A percentile compares a stretch with the other conserved stretches of the same genome.
Conservation (phyloP, 2,888 invertebrate genomes). For the Chironomus riparius region DNA sequence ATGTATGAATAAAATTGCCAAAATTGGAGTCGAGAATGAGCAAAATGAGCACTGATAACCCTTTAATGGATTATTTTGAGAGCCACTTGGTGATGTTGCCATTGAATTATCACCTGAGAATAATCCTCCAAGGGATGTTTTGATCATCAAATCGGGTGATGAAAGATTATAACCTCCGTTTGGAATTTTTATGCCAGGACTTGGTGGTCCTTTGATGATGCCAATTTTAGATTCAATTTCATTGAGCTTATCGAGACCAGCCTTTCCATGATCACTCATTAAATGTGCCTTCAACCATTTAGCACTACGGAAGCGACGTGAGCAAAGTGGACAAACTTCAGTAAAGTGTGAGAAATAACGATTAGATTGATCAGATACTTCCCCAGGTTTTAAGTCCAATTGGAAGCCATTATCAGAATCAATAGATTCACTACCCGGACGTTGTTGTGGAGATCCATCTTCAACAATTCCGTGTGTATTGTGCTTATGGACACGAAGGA, state of each 20-base stretch:
- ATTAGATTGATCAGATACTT: slow-evolving; percentile 49
- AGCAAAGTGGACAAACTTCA: slow-evolving; percentile 77
- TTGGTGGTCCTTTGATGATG: slow-evolving; percentile 33
- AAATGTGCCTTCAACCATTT: slow-evolving; percentile 84
- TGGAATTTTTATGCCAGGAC: slow-evolving; percentile 41
- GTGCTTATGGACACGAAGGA: slow-evolving; percentile 92
- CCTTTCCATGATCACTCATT: slow-evolving; percentile 71
- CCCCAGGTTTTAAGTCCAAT: slow-evolving; percentile 32
- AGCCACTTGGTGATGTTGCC: slow-evolving; percentile 31
- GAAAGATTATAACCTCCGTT: slow-evolving; percentile 34
- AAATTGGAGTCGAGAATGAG: slow-evolving; percentile 78
- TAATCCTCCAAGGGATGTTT: slow-evolving; percentile 34
- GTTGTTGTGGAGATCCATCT: slow-evolving; percentile 54
- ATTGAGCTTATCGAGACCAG: slow-evolving; percentile 41
- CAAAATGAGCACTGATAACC: slow-evolving; percentile 85
- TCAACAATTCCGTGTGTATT: slow-evolving; percentile 95
- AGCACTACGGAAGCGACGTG: slow-evolving; percentile 75
- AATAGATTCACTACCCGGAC: slow-evolving; percentile 31
- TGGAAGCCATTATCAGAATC: slow-evolving; percentile 27
- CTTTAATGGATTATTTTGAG: slow-evolving; percentile 44
- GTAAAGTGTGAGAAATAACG: slow-evolving; percentile 59
- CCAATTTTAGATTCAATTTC: slow-evolving; percentile 37
- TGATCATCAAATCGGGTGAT: slow-evolving; percentile 34
- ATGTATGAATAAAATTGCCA: slow-evolving; percentile 86
- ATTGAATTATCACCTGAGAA: slow-evolving; percentile 33